These are phyloP conservation scores for Anoncus sp. DNA, from an alignment of 2,888 invertebrate genomes.

Conservation along the genomic window DNA sequence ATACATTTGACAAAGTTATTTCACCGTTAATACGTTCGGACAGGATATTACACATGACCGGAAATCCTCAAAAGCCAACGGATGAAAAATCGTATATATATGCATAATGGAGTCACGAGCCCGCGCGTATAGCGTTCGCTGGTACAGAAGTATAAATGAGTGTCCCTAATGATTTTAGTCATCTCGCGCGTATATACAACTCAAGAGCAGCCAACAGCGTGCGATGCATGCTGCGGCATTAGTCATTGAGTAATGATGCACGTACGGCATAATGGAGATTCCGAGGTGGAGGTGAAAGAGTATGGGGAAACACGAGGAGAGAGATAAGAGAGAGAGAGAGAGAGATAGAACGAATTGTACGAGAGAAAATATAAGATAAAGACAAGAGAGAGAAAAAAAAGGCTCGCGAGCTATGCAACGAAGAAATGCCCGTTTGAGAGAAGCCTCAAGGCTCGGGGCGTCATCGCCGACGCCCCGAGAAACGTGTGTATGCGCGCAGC, in stretches of 20 bases:
- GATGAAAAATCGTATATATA: conserved; percentile 14
- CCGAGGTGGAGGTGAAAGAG: conserved; percentile 55
- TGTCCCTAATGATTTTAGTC: conserved; percentile 77
- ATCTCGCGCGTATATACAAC: conserved; percentile 55
- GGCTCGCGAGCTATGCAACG: conserved; percentile 50
- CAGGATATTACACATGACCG: conserved; percentile 47
- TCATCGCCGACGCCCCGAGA: conserved; percentile 58
- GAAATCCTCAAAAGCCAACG: conserved; percentile 28
- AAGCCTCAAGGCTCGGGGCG: conserved; percentile 51
- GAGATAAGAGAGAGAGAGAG: conserved; percentile 41
- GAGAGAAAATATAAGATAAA: conserved; percentile 53
- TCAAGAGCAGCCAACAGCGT: conserved; percentile 1
- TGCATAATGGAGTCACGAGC: conserved; percentile 24
- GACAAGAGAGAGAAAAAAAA: conserved; percentile 48
- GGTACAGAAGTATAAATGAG: conserved; percentile 71
- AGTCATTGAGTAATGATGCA: conserved; percentile 77
- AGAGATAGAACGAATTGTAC: conserved; percentile 37
- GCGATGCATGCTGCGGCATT: conserved; percentile 42
- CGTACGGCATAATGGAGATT: conserved; percentile 73
- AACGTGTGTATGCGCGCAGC: too few relatives aligned
- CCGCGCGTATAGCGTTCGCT: conserved; percentile 1
- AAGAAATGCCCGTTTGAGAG: conserved; percentile 51
- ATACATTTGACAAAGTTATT: conserved; percentile 1
- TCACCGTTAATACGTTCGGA: neutral
- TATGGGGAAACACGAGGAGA: conserved; percentile 36